Conservation (phyloP, 2,797 vertebrate genomes). For the Sebastes ruberrimus region DNA sequence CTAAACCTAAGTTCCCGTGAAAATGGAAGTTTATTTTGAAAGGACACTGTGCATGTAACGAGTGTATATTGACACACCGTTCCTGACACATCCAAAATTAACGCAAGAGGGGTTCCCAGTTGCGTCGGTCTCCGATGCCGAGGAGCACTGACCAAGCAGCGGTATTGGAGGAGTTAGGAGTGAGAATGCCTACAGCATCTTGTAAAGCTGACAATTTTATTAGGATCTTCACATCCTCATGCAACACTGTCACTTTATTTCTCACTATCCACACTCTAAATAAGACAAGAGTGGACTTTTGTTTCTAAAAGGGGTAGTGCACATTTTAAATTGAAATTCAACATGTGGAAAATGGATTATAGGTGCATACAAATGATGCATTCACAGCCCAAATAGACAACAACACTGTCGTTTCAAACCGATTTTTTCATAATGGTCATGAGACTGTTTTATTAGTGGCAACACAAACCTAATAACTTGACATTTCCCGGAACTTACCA, state of each 20-base stretch:
- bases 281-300: background rate
- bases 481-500: background rate
- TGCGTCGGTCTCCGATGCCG: too few species aligned
- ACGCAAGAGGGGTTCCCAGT: too few species aligned
- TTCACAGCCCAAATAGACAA: background rate
- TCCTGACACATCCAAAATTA: too few species aligned
- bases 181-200: background rate
- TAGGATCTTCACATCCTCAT: background rate
- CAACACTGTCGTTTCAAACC: background rate
- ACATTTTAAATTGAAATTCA: background rate
- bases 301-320: background rate
- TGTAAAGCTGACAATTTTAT: background rate
- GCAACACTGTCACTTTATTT: background rate
- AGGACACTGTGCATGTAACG: too few species aligned
- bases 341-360: background rate
- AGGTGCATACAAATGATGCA: background rate
- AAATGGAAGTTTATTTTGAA: too few species aligned
- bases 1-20: too few species aligned
- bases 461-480: background rate
- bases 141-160: too few species aligned
- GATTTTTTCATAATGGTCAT: background rate
- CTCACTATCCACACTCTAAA: background rate
- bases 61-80: too few species aligned
- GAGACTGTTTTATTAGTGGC: constrained; percentile 1
- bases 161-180: too few species aligned